Percentiles rank a stretch among this genome's conserved stretches.
Evolutionary conservation across 2,888 invertebrate species (phyloP).

Genomic region (Pycnomerus fuliginosus): DNA sequence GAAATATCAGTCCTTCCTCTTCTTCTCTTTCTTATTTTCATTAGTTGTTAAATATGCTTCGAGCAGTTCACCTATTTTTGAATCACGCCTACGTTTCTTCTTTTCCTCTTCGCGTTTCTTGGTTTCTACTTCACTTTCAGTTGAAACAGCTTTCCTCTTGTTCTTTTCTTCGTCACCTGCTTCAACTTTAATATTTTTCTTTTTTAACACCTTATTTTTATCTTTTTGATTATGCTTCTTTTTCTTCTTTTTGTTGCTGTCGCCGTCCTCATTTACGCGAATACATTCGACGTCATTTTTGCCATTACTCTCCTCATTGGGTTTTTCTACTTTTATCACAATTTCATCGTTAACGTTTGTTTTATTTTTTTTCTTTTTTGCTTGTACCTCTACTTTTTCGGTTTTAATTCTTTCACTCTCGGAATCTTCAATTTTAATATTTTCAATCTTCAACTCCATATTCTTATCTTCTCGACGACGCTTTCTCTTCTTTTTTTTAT

Average conservation of each 20-base stretch:
- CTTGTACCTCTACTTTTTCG: slow-evolving; percentile 7
- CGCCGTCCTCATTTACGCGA: neutral
- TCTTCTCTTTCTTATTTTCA: slow-evolving; percentile 3
- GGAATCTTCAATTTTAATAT: neutral
- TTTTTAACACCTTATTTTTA: neutral
- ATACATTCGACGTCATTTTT: neutral
- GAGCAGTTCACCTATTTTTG: no score
- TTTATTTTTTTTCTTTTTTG: slow-evolving; percentile 5
- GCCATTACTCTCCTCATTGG: neutral
- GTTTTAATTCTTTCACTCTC: neutral
- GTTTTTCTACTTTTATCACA: neutral
- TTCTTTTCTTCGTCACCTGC: neutral
- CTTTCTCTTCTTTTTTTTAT: neutral
- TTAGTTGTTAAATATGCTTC: no score
- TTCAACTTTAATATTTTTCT: neutral
- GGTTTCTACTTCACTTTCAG: neutral
- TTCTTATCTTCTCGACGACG: neutral
- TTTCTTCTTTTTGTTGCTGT: neutral
- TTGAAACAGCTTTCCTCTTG: no score
- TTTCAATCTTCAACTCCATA: neutral
- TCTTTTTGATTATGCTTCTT: slow-evolving; percentile 5
- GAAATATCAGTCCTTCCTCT: slow-evolving; percentile 5
- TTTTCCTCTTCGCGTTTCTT: slow-evolving; percentile 1
- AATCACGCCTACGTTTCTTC: no score
- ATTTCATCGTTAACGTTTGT: neutral